Evolutionary conservation across 2,797 vertebrate genomes (phyloP).

Genomic region (Nasua narica): DNA sequence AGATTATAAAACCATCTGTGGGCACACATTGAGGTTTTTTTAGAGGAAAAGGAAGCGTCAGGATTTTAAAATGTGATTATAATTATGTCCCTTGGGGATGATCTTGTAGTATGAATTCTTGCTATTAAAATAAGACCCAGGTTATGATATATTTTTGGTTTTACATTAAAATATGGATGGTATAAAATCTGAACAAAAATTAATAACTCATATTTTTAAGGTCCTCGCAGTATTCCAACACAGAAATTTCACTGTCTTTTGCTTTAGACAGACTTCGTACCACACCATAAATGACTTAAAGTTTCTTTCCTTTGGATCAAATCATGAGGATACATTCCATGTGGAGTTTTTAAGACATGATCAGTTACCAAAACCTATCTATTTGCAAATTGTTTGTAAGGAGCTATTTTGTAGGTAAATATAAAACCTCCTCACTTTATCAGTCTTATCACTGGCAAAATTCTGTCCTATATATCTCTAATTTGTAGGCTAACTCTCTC

Average conservation of each 20-base stretch:
- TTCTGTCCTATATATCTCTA: background rate
- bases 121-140: background rate
- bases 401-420: background rate
- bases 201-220: background rate
- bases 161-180: background rate
- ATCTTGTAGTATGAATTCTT: background rate
- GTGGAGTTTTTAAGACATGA: background rate
- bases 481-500: background rate
- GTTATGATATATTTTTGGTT: background rate
- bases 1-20: background rate
- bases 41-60: background rate
- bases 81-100: background rate
- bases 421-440: background rate
- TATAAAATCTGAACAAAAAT: background rate
- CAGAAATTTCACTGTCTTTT: background rate
- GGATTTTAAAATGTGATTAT: background rate
- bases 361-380: background rate
- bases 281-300: background rate
- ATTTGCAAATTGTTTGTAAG: background rate
- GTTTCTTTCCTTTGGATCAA: background rate
- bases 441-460: background rate
- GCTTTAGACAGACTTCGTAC: background rate
- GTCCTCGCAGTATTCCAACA: background rate
- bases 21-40: background rate
- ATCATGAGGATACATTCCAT: background rate